Evolutionary conservation across 2,113 vertebrate species (phyloP), one percentile per base, ranked within the genome.

Genomic region (Castor canadensis): DNA sequence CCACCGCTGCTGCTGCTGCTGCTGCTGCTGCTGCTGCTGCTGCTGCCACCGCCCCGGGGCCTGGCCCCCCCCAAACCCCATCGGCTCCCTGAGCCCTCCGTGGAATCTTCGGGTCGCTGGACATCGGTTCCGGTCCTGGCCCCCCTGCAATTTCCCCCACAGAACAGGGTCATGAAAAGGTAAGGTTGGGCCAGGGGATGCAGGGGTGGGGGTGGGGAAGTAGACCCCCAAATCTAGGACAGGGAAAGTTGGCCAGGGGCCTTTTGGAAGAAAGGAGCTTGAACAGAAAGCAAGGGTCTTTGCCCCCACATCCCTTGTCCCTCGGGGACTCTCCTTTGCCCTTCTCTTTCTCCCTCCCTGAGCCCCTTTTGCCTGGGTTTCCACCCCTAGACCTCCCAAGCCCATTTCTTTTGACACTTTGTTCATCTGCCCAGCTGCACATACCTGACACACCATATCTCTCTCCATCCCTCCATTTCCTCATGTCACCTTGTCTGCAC

Each of bases 121-220:
- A 97, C 91, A n/a, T 91, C 12, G 86, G 91, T 88, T 97, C 94
- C 81, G 9, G 91, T 96, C 95, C 96, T 95, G 94, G 79, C 91
- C 87, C 77, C 86, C 91, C 94, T 13, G 77, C 54, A 80, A 85
- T 56, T 13, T 32, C 83, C 94, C 88, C 69, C n/a, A 90, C 93
- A 97, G 91, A 95, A 93, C 93, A 95, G 97, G 97, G 97, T 98
- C 97, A 98, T 98, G 97, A 98, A 93, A 97, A 98, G 97, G 97
- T 97, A 98, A 97, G 97, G 67, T 58, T 2, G 52, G 83, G 84
- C 64, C 35, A 77, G 71, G 87, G 93, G 49, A 67, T 47, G 77
- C 49, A 30, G 52, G 69, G 82, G 45, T 77, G 84, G 66, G 60
- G 62, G 83, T 58, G 77, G 83, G 88, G 60, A 54, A 5, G 4